phyloP scores from a whole-genome alignment of 1,140 invertebrate species.

The Nasonia vitripennis region DNA sequence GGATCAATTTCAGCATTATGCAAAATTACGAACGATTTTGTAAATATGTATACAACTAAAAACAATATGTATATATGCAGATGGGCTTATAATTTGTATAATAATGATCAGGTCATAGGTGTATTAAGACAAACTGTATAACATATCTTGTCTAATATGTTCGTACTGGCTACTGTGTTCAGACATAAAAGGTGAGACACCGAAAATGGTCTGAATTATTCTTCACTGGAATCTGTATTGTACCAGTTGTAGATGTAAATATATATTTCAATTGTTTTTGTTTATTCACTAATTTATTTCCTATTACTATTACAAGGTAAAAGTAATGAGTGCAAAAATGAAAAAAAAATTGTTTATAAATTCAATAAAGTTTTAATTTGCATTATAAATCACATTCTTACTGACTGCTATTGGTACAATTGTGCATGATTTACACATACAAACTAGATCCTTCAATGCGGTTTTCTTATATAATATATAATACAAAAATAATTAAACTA shows the following conservation, averaged over 20 bases:
- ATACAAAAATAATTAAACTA: slow-evolving; percentile 38
- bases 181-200: neutral
- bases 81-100: slow-evolving; percentile 44
- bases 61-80: slow-evolving; percentile 38
- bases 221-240: slow-evolving; percentile 23
- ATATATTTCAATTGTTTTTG: slow-evolving; percentile 49
- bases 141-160: slow-evolving; percentile 44
- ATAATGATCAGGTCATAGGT: slow-evolving; percentile 7
- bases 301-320: neutral
- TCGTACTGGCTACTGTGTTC: slow-evolving; percentile 34
- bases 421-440: neutral
- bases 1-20: neutral
- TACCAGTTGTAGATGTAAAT: slow-evolving; percentile 39
- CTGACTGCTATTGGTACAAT: neutral
- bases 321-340: slow-evolving; percentile 18
- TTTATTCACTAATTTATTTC: slow-evolving; percentile 27
- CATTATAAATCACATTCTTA: slow-evolving; percentile 52
- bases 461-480: neutral
- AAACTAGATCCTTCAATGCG: neutral
- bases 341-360: slow-evolving; percentile 1
- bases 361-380: slow-evolving; percentile 50
- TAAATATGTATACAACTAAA: slow-evolving; percentile 47
- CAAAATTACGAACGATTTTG: slow-evolving; percentile 12
- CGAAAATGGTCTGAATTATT: slow-evolving; percentile 9
- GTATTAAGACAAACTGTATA: neutral